phyloP scores from a whole-genome alignment of 2,888 invertebrate genomes.

The Chloromyia formosa region DNA sequence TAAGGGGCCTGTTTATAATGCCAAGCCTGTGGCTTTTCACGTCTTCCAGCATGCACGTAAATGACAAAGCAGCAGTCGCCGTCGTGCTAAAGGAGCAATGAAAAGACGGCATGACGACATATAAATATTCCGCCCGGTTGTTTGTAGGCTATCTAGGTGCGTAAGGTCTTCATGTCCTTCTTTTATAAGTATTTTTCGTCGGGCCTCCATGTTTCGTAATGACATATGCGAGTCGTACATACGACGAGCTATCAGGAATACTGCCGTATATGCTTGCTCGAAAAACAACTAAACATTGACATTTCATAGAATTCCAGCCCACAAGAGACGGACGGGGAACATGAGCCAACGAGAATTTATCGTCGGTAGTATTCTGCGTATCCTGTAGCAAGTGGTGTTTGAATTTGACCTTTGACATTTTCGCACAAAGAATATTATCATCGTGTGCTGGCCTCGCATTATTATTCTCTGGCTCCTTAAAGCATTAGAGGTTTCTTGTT shows the following conservation, averaged over 20 bases:
- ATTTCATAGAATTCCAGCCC: background rate
- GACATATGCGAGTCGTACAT: background rate
- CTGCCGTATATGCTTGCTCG: background rate
- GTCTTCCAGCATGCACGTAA: background rate
- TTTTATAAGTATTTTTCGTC: background rate
- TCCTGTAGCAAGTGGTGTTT: background rate
- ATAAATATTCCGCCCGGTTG: background rate
- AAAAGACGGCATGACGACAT: background rate
- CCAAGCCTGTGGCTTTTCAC: background rate
- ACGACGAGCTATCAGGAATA: background rate
- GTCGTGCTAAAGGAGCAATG: background rate
- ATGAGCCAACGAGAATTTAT: constrained; percentile 13
- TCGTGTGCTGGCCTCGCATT: constrained; percentile 24
- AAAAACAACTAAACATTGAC: background rate
- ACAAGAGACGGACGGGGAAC: background rate
- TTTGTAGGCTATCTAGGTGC: background rate
- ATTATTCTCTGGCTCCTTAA: constrained; percentile 22
- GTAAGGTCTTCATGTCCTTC: background rate
- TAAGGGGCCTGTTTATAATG: background rate
- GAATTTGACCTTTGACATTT: constrained; percentile 33
- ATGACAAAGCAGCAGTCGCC: background rate
- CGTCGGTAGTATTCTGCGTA: background rate
- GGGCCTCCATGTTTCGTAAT: background rate
- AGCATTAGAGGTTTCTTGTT: constrained; percentile 14
- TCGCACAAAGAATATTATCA: constrained; percentile 30